Evolutionary conservation across 1,140 invertebrate species (phyloP), one percentile per base, ranked within the genome.

Genomic region (Eriocheir sinensis): DNA sequence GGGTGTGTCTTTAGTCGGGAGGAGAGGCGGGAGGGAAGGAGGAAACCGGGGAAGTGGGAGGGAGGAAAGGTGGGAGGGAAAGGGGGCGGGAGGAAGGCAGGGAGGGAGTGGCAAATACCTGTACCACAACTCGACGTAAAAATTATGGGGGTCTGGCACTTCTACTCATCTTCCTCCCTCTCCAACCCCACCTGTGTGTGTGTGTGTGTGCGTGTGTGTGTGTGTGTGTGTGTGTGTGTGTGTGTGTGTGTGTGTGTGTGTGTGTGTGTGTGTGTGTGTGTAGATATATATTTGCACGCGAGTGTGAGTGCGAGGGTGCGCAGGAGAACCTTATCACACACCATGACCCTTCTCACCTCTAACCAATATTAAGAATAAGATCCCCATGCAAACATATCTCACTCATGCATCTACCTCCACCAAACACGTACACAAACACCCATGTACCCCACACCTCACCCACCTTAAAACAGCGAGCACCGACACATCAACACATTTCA

Each of bases 271-370:
- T 60, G 53, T 60, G 53, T 60, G 81, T 83, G 81, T 83, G 81
- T 83, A n/a, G n/a, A n/a, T n/a, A n/a, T n/a, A n/a, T n/a, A n/a
- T n/a, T n/a, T n/a, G n/a, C n/a, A n/a, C n/a, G n/a, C n/a, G n/a
- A n/a, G 81, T 83, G 81, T 83, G 81, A 32, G 81, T 83, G 81
- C 36, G 81, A 36, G 81, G 34, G 81, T 85, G 81, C 36, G n/a
- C n/a, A n/a, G n/a, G n/a, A n/a, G n/a, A n/a, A n/a, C n/a, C n/a
- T n/a, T n/a, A n/a, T n/a, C n/a, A n/a, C n/a, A n/a, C n/a, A n/a
- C n/a, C n/a, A n/a, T n/a, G n/a, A n/a, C n/a, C n/a, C n/a, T n/a
- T n/a, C n/a, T n/a, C n/a, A n/a, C n/a, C n/a, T n/a, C n/a, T n/a
- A n/a, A n/a, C n/a, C n/a, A n/a, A n/a, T n/a, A n/a, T n/a, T n/a